phyloP scores from a whole-genome alignment of 2,113 vertebrate genomes.

The Larimichthys crocea region DNA sequence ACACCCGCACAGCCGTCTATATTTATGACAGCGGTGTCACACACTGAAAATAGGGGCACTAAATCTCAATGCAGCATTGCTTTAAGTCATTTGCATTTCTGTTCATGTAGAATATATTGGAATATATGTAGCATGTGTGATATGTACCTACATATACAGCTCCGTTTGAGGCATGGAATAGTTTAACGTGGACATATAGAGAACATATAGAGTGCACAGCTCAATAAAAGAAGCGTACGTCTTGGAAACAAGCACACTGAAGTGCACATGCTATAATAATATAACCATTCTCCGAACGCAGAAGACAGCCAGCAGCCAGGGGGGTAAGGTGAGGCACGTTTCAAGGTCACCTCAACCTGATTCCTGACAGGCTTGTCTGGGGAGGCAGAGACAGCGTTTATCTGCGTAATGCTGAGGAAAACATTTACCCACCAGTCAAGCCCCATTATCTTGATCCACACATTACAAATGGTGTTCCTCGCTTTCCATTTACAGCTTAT shows the following conservation, averaged over 20 bases:
- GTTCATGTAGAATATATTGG: too few species aligned
- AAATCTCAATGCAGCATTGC: too few species aligned
- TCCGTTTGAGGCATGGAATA: not conserved
- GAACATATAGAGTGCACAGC: not conserved
- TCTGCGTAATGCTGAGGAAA: constrained; percentile 5
- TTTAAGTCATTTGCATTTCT: too few species aligned
- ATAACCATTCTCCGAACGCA: not conserved
- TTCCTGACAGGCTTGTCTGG: constrained; percentile 18
- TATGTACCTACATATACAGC: not conserved
- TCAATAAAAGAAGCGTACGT: not conserved
- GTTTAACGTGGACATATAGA: not conserved
- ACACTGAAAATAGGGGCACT: too few species aligned
- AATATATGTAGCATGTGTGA: not conserved
- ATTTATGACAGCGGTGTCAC: too few species aligned
- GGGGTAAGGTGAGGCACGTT: constrained; percentile 39
- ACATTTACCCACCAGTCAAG: constrained; percentile 48
- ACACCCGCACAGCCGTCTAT: too few species aligned
- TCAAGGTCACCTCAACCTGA: constrained; percentile 54
- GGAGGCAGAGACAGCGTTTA: constrained; percentile 16
- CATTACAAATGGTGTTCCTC: constrained; percentile 12
- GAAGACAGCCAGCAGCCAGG: not conserved
- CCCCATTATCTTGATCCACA: constrained; percentile 30
- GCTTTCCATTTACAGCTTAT: constrained; percentile 36
- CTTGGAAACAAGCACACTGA: not conserved
- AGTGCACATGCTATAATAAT: not conserved